A percentile compares a stretch with the other conserved stretches of the same genome.
Conservation (phyloP, 2,888 invertebrate genomes). For the Plutella xylostella region DNA sequence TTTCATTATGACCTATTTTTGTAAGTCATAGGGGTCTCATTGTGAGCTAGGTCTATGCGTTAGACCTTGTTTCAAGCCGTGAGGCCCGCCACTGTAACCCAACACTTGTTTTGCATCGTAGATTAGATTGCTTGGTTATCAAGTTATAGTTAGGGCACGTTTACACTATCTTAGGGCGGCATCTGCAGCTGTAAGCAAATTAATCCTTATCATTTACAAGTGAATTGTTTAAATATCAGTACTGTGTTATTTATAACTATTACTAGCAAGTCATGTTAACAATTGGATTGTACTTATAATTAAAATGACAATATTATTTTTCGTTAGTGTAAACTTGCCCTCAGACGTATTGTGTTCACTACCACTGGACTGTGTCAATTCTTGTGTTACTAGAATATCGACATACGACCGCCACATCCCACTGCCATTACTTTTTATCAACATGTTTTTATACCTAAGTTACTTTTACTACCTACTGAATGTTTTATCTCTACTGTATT, state of each 20-base stretch:
- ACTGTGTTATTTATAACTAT: too few species aligned
- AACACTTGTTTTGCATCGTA: conserved; percentile 49
- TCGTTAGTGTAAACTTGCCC: conserved; percentile 7
- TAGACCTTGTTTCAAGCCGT: conserved; percentile 59
- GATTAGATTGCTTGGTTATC: conserved; percentile 45
- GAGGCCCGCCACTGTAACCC: conserved; percentile 41
- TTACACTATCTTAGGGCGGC: too few species aligned
- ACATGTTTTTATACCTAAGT: conserved; percentile 27
- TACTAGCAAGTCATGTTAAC: too few species aligned
- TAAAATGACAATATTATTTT: too few species aligned
- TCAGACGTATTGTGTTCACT: conserved; percentile 46
- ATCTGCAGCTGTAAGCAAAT: not conserved
- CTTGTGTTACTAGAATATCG: conserved; percentile 74
- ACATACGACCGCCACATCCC: conserved; percentile 67
- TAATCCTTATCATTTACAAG: too few species aligned
- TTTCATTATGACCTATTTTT: conserved; percentile 28
- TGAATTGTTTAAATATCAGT: too few species aligned
- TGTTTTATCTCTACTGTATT: conserved; percentile 24
- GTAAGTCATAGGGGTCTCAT: conserved; percentile 31
- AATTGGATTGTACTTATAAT: too few species aligned
- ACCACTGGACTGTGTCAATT: conserved; percentile 74
- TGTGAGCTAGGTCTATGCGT: conserved; percentile 57
- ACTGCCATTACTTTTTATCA: conserved; percentile 49
- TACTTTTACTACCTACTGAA: conserved; percentile 2
- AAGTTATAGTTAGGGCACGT: conserved; percentile 18